A percentile compares a stretch with the other conserved stretches of the same genome.
phyloP scores from a whole-genome alignment of 2,888 invertebrate species.

The Luffia ferchaultella region DNA sequence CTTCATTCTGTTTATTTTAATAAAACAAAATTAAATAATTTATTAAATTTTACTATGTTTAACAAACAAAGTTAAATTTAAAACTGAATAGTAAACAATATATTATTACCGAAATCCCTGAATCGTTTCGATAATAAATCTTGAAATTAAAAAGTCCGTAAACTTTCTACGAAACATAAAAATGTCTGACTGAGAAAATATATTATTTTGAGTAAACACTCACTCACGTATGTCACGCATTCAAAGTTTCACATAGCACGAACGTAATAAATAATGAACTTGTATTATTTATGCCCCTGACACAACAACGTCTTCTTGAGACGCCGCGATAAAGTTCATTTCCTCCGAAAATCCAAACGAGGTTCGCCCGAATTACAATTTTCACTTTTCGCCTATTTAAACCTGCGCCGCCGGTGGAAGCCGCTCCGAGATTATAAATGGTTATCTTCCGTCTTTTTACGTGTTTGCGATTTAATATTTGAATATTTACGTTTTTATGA shows the following conservation, averaged over 20 bases:
- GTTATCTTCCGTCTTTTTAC: neutral
- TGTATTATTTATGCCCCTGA: neutral
- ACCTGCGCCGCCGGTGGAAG: neutral
- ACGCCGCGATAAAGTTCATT: neutral
- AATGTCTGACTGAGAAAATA: no score
- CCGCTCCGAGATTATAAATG: neutral
- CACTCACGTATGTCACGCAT: no score
- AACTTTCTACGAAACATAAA: no score
- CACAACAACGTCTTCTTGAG: neutral
- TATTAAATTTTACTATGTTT: no score
- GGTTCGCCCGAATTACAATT: neutral
- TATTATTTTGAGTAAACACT: no score
- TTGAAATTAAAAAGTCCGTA: no score
- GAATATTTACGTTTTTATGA: no score
- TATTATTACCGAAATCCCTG: no score
- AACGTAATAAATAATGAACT: neutral
- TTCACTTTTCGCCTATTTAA: neutral
- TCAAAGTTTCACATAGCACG: neutral
- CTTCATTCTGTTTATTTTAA: neutral
- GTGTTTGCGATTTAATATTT: neutral
- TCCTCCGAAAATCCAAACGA: neutral
- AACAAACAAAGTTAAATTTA: no score
- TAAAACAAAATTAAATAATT: no score
- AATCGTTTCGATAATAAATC: no score
- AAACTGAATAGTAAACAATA: no score